A percentile compares a stretch with the other conserved stretches of the same genome.
Evolutionary conservation across 2,797 vertebrate genomes (phyloP).

Genomic region (Phrynocephalus guinanensis): DNA sequence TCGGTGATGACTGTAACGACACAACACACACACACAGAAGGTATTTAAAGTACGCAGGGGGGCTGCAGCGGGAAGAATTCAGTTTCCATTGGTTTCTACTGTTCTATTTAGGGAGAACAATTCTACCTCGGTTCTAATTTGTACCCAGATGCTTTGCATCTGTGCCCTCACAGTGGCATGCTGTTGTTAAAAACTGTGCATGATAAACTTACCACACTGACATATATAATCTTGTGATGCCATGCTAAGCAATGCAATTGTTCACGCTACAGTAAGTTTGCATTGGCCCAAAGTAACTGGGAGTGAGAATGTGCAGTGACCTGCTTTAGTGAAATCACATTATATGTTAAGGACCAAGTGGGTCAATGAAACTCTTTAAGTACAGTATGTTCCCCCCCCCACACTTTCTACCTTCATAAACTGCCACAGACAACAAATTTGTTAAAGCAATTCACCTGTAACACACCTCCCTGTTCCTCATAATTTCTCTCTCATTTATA

Average conservation of each 20-base stretch:
- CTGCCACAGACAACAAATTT: slow-evolving; percentile 42
- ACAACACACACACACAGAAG: too few species aligned
- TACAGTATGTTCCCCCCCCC: slow-evolving; percentile 44
- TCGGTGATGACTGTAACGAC: too few species aligned
- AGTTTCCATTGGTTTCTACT: background rate
- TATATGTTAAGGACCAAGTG: slow-evolving; percentile 57
- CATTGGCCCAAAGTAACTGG: slow-evolving; percentile 68
- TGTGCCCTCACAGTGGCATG: slow-evolving; percentile 40
- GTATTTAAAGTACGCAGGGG: background rate
- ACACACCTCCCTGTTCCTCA: background rate
- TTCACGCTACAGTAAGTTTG: slow-evolving; percentile 65
- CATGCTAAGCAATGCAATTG: slow-evolving; percentile 59
- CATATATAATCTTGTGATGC: slow-evolving; percentile 61
- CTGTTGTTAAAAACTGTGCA: slow-evolving; percentile 31
- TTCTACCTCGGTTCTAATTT: background rate
- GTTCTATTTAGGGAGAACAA: background rate
- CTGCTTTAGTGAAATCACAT: slow-evolving; percentile 67
- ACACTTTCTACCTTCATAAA: slow-evolving; percentile 50
- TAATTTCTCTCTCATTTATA: background rate
- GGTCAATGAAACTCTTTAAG: slow-evolving; percentile 50
- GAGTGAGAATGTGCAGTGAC: slow-evolving; percentile 67
- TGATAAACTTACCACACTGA: slow-evolving; percentile 63
- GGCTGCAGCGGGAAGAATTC: background rate
- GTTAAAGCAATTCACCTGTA: slow-evolving; percentile 24
- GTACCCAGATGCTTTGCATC: background rate